These are phyloP conservation scores for Oreochromis spilurus DNA, from an alignment of 2,113 vertebrate genomes.

Conservation along the genomic window DNA sequence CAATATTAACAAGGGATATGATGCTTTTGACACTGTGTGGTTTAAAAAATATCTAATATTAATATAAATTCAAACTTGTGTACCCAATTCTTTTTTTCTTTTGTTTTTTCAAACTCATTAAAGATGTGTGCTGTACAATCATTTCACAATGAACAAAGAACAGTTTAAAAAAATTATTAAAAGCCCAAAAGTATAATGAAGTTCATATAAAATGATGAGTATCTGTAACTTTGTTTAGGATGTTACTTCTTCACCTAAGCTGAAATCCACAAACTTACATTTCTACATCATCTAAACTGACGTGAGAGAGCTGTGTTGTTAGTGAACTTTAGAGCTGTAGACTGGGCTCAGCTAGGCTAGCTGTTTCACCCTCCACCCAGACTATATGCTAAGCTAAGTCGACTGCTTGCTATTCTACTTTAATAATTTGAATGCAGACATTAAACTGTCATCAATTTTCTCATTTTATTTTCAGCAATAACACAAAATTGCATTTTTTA, in stretches of 20 bases:
- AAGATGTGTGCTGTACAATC: neutral
- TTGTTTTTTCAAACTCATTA: neutral
- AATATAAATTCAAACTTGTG: neutral
- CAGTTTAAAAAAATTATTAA: neutral
- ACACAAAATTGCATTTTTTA: neutral
- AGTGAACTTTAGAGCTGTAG: neutral
- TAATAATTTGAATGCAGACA: neutral
- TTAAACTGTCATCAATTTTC: neutral
- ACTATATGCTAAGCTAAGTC: neutral
- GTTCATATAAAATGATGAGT: neutral
- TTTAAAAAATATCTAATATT: neutral
- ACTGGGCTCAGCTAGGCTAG: neutral
- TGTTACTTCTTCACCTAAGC: neutral
- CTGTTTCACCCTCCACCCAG: neutral
- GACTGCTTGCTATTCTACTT: neutral
- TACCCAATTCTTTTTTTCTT: neutral
- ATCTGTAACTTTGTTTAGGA: neutral
- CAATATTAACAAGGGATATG: neutral
- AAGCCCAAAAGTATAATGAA: neutral
- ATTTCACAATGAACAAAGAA: neutral
- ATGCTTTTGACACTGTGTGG: neutral
- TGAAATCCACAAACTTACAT: neutral
- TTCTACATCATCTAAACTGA: neutral
- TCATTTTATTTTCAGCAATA: neutral
- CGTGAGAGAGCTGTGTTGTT: neutral